phyloP scores from a whole-genome alignment of 2,113 vertebrate genomes.

The Cathartes aura region DNA sequence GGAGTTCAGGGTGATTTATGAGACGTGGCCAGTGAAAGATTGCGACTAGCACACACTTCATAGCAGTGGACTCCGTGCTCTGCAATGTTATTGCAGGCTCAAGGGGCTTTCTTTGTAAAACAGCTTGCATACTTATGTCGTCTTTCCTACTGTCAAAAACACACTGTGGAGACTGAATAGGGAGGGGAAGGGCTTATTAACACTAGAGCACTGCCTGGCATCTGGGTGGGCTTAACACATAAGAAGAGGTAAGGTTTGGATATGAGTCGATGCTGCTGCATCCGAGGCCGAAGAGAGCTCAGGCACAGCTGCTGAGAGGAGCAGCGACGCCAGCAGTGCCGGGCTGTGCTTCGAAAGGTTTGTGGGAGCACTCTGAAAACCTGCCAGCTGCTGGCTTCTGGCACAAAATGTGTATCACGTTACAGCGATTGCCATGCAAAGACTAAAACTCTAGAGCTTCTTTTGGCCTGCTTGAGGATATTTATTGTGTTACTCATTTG shows the following conservation, averaged over 20 bases:
- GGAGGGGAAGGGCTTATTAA: neutral
- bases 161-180: neutral
- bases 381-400: neutral
- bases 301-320: neutral
- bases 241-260: neutral
- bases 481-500: neutral
- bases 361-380: neutral
- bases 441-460: neutral
- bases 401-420: neutral
- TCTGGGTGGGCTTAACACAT: neutral
- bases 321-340: neutral
- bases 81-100: neutral
- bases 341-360: neutral
- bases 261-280: fast-evolving
- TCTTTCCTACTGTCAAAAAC: neutral
- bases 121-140: neutral
- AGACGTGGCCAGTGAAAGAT: neutral
- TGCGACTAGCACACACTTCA: neutral
- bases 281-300: neutral
- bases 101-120: neutral
- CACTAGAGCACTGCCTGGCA: neutral
- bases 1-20: neutral
- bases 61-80: neutral
- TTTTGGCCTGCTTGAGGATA: neutral
- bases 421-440: neutral